A percentile compares a stretch with the other conserved stretches of the same genome.
Conservation (phyloP, 2,888 invertebrate genomes). For the Andricus curvator region DNA sequence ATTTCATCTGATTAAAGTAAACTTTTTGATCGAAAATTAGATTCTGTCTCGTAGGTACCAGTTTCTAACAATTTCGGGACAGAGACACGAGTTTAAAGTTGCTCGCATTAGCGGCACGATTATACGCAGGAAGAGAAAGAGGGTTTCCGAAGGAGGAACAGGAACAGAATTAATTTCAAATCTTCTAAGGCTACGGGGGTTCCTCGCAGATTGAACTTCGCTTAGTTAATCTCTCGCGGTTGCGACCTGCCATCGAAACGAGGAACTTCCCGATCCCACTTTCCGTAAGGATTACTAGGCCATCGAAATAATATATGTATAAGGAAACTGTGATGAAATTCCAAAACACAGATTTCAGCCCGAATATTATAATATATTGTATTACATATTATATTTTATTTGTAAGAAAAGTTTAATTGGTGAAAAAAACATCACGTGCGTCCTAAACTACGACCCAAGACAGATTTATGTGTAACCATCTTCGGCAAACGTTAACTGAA, state of each 20-base stretch:
- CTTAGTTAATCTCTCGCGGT: constrained; percentile 67
- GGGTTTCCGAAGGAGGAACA: constrained; percentile 15
- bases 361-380: too few relatives aligned
- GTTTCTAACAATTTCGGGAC: background rate
- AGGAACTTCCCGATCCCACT: constrained; percentile 64
- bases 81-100: background rate
- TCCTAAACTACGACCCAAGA: too few relatives aligned
- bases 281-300: constrained; percentile 37
- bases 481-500: too few relatives aligned
- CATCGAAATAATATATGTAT: background rate
- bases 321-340: background rate
- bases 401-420: too few relatives aligned
- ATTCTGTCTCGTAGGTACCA: constrained; percentile 7
- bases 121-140: background rate
- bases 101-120: background rate
- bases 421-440: too few relatives aligned
- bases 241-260: constrained; percentile 60
- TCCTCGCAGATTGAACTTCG: constrained; percentile 65
- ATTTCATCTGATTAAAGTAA: background rate
- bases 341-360: background rate
- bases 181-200: constrained; percentile 60
- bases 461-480: too few relatives aligned
- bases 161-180: constrained; percentile 64
- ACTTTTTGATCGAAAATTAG: constrained; percentile 1
- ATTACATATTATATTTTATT: too few relatives aligned